Conservation (phyloP, 2,797 vertebrate species). For the Aeoliscus strigatus region DNA sequence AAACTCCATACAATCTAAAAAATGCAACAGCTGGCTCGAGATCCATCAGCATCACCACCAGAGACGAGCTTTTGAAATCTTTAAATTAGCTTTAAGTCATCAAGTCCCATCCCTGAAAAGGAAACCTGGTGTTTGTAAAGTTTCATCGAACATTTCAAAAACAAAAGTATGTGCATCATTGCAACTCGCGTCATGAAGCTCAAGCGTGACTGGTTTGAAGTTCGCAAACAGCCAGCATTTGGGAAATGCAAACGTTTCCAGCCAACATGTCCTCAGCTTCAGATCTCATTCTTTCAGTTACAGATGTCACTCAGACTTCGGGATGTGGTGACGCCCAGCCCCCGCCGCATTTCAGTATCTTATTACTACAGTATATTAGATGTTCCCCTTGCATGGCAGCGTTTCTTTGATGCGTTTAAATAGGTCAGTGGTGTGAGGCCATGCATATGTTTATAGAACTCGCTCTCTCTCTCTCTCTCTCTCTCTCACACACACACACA, state of each 20-base stretch:
- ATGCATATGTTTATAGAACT: slow-evolving; percentile 15
- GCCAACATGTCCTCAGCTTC: neutral
- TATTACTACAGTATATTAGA: slow-evolving; percentile 1
- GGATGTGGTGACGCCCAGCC: too few species aligned
- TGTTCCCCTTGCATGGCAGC: neutral
- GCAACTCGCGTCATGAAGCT: neutral
- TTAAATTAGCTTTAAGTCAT: slow-evolving; percentile 10
- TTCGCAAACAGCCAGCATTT: neutral
- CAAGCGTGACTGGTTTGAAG: neutral
- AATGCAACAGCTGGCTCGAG: neutral
- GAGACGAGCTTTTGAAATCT: slow-evolving; percentile 1
- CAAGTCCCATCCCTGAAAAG: neutral
- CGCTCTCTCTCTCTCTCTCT: slow-evolving; percentile 1
- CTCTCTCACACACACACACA: slow-evolving; percentile 1
- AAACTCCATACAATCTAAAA: neutral
- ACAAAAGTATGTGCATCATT: neutral
- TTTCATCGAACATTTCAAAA: neutral
- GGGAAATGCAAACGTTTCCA: neutral
- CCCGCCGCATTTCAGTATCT: neutral
- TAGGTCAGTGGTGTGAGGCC: slow-evolving; percentile 43
- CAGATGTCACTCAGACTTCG: neutral
- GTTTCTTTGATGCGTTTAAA: slow-evolving; percentile 34
- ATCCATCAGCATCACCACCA: neutral
- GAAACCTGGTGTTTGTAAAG: neutral
- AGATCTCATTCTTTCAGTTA: neutral